Evolutionary conservation across 2,113 vertebrate genomes (phyloP).

Genomic region (Himantopus leucocephalus): DNA sequence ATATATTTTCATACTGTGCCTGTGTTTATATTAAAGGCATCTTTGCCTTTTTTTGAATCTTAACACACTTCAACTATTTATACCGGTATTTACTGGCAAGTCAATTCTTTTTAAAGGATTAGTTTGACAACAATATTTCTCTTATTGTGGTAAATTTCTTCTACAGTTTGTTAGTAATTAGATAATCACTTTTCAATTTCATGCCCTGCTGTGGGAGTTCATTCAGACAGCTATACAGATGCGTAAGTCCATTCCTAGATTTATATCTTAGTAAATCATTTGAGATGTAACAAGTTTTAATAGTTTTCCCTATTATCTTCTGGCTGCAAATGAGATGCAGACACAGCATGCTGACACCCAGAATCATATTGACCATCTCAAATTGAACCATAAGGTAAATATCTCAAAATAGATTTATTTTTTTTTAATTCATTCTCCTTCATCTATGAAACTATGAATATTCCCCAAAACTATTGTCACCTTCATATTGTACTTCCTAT

Average conservation of each 20-base stretch:
- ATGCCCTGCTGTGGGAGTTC: neutral
- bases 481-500: neutral
- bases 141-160: neutral
- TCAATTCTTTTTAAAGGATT: neutral
- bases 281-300: neutral
- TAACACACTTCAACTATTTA: neutral
- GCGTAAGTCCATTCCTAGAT: neutral
- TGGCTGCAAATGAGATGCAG: conserved; percentile 64
- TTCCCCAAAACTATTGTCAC: neutral
- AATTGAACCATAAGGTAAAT: conserved; percentile 64
- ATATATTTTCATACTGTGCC: neutral
- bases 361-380: conserved; percentile 71
- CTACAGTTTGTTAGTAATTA: neutral
- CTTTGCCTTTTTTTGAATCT: neutral
- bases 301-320: neutral
- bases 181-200: neutral
- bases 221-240: neutral
- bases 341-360: conserved; percentile 69
- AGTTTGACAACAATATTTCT: neutral
- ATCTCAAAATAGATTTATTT: neutral
- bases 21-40: neutral
- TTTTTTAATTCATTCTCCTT: neutral
- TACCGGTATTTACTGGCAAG: neutral
- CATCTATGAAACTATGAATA: neutral
- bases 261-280: neutral